A percentile compares a stretch with the other conserved stretches of the same genome.
Conservation (phyloP, 2,797 vertebrate species). For the Myotis pilosus region DNA sequence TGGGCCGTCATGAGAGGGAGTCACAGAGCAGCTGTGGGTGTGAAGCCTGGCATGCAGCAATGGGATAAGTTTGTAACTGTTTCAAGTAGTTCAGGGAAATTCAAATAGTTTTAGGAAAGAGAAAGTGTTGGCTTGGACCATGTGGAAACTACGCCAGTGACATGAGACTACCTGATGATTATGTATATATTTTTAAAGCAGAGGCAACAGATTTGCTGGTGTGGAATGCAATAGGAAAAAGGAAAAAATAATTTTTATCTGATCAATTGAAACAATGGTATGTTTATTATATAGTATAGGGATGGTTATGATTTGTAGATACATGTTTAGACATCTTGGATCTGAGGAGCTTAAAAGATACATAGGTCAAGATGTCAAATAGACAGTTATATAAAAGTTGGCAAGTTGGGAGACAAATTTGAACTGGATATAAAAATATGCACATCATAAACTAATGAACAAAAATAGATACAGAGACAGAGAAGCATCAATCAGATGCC, state of each 20-base stretch:
- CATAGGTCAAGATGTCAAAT: neutral
- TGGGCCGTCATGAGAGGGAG: neutral
- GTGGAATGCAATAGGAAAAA: neutral
- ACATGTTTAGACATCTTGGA: neutral
- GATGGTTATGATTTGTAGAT: neutral
- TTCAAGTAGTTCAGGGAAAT: neutral
- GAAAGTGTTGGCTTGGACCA: neutral
- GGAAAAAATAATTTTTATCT: neutral
- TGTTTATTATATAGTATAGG: neutral
- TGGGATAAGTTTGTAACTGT: neutral
- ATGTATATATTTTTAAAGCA: neutral
- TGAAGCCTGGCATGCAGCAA: neutral
- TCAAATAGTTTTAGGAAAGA: neutral
- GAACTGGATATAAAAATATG: neutral
- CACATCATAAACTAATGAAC: neutral
- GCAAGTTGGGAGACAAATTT: neutral
- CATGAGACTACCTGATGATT: neutral
- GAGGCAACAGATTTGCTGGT: neutral
- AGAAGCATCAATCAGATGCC: no score
- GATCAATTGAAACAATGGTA: neutral
- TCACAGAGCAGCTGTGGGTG: accelerated
- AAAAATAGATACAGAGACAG: no score
- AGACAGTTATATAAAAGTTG: neutral
- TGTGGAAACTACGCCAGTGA: neutral
- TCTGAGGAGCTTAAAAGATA: neutral